Base-by-base conservation (phyloP, 2,797 vertebrate genomes). In the Anolis apletophallus region DNA sequence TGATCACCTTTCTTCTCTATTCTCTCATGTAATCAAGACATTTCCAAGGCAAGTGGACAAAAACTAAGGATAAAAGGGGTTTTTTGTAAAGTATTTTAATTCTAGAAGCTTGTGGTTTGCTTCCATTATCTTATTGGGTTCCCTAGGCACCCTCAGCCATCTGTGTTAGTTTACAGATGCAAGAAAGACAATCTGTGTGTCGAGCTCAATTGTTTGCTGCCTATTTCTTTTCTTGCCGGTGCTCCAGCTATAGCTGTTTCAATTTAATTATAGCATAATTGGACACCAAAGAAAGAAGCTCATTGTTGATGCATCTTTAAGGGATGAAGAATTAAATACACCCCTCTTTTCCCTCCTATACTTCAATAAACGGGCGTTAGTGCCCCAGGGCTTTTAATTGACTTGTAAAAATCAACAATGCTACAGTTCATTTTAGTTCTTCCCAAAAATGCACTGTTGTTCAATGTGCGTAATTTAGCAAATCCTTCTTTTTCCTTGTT, bases 201-300 rank as follows among this genome's bases (percentile, higher is more conserved):
- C 85, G 57, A 57, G 61, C 80, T 89, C 61, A 32, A 34, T 89
- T 85, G 26, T 72, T 93, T 92, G 34, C 73, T 91, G 83, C 26
- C 85, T 86, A 34, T 80, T 91, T 95, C 88, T 88, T 91, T 78
- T 90, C 84, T 81, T 86, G 83, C 67, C n/a, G 46, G 91, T 90
- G 23, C 82, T 91, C 89, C 52, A 67, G 83, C 89, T 90, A 46
- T 46, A 92, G 81, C 77, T 94, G 93, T 93, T 94, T 94, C 84
- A 87, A 91, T 93, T 92, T 95, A 94, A 95, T 94, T 94, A 95
- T 88, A 82, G 85, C 91, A 92, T 93, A 95, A 93, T 93, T 94
- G 90, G 91, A 94, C 90, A 93, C 90, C 85, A 91, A 64, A 79
- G 90, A 93, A 88, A 87, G 84, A 90, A 94, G 84, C 88, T 93